These are phyloP conservation scores for Nephrotoma appendiculata DNA, from an alignment of 2,888 invertebrate genomes.

Conservation along the genomic window DNA sequence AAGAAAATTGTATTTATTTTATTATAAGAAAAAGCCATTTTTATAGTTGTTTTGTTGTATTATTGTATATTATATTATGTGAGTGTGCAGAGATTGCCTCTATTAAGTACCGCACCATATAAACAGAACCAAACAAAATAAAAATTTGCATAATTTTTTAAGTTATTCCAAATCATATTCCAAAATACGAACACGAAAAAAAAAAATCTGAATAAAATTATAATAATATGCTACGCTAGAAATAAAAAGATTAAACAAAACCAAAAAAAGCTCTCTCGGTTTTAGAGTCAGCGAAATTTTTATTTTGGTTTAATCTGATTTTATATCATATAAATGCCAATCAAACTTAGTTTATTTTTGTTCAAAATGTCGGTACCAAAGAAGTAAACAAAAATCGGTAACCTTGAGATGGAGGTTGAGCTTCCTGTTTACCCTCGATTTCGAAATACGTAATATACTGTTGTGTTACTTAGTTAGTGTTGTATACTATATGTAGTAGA, in stretches of 20 bases:
- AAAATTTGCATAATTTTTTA: background rate
- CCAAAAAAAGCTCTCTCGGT: background rate
- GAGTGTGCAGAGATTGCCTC: background rate
- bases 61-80: background rate
- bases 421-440: background rate
- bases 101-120: background rate
- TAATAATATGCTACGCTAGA: background rate
- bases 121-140: background rate
- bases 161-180: background rate
- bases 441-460: too few relatives aligned
- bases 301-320: background rate
- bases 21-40: background rate
- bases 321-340: background rate
- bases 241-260: background rate
- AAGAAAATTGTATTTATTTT: background rate
- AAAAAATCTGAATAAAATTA: background rate
- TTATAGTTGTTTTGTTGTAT: background rate
- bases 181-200: background rate
- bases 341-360: background rate
- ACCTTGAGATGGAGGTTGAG: background rate
- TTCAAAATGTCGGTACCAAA: background rate
- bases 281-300: background rate
- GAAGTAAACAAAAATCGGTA: background rate
- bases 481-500: too few relatives aligned
- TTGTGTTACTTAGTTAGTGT: too few relatives aligned